Percentiles rank a stretch among this genome's conserved stretches.
Conservation (phyloP, 2,113 vertebrate species). For the Paramormyrops kingsleyae region DNA sequence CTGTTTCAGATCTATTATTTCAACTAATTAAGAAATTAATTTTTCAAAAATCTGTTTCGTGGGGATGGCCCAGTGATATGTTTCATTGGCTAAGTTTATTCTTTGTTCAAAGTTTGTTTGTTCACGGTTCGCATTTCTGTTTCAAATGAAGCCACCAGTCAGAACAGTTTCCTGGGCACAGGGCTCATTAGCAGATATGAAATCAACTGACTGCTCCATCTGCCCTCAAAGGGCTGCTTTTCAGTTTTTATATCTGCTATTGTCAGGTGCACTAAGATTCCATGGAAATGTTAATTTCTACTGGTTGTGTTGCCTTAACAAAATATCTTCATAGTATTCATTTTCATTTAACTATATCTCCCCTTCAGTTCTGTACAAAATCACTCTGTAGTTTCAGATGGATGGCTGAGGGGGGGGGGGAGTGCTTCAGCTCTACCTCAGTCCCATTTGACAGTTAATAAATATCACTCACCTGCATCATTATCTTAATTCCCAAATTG, state of each 20-base stretch:
- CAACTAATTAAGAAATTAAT: too few relatives aligned
- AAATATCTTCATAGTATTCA: too few relatives aligned
- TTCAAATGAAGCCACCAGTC: neutral
- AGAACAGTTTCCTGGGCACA: neutral
- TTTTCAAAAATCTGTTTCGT: too few relatives aligned
- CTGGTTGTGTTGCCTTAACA: neutral
- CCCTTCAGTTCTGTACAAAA: neutral
- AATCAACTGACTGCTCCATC: neutral
- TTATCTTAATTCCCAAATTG: constrained; percentile 19
- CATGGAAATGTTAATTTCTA: neutral
- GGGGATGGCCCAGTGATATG: too few relatives aligned
- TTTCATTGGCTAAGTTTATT: too few relatives aligned
- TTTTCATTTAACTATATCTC: too few relatives aligned
- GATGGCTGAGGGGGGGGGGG: neutral
- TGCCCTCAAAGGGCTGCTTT: too few relatives aligned
- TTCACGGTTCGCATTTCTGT: too few relatives aligned
- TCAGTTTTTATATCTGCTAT: neutral
- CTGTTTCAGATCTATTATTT: too few relatives aligned
- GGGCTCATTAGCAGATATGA: neutral
- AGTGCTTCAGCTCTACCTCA: neutral
- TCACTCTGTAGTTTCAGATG: neutral
- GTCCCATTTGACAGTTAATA: neutral
- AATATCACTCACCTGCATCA: constrained; percentile 2
- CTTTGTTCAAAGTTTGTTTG: too few relatives aligned
- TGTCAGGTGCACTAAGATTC: neutral